Evolutionary conservation across 2,797 vertebrate genomes (phyloP).

Genomic region (Synaphobranchus kaupii): DNA sequence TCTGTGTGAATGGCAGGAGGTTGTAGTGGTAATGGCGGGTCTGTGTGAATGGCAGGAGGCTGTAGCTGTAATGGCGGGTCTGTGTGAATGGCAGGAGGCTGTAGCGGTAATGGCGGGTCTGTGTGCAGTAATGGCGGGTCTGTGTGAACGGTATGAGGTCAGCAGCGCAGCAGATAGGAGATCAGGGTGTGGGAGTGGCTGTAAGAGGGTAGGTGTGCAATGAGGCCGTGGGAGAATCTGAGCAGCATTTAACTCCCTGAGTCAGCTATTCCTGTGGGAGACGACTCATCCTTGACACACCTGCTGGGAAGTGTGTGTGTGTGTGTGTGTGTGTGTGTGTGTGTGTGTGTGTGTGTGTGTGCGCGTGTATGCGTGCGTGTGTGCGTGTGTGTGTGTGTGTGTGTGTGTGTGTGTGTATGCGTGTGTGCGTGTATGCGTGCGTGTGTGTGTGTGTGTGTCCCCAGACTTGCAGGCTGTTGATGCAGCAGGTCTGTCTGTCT

Average conservation of each 20-base stretch:
- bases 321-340: constrained; percentile 31
- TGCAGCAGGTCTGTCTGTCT: constrained; percentile 1
- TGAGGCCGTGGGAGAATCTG: constrained; percentile 57
- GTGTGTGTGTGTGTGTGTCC: constrained; percentile 32
- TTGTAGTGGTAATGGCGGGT: too few species aligned
- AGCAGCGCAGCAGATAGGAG: constrained; percentile 64
- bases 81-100: too few species aligned
- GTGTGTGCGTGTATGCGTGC: constrained; percentile 22
- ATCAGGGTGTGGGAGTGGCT: constrained; percentile 62
- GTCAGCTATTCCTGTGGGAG: constrained; percentile 77
- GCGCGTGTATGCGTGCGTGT: too few species aligned
- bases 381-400: neutral
- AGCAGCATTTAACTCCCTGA: constrained; percentile 58
- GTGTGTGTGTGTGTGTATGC: constrained; percentile 23
- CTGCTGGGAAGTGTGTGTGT: constrained; percentile 37
- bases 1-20: too few species aligned
- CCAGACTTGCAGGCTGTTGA: constrained; percentile 15
- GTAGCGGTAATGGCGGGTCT: too few species aligned
- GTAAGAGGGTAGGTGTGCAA: constrained; percentile 66
- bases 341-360: constrained; percentile 38
- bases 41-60: too few species aligned
- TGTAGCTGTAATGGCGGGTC: too few species aligned
- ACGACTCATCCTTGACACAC: constrained; percentile 63
- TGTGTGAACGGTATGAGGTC: constrained; percentile 63
- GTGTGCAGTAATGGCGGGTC: too few species aligned